Percentiles rank a stretch among this genome's conserved stretches.
Evolutionary conservation across 2,888 invertebrate species (phyloP).

Genomic region (Leptodirus hochenwartii): DNA sequence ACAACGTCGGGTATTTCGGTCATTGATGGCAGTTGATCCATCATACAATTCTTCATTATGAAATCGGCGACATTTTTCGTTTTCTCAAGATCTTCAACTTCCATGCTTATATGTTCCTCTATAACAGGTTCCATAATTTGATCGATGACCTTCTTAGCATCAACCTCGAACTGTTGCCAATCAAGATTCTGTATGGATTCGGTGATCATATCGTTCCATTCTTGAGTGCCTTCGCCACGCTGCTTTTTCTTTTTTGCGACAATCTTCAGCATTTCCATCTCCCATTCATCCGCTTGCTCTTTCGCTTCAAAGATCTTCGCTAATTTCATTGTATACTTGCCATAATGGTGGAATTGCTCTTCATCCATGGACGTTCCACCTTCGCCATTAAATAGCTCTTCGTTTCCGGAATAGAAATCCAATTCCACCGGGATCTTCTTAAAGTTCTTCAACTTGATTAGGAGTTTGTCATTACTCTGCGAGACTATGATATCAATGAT

Average conservation of each 20-base stretch:
- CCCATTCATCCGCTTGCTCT: slow-evolving; percentile 49
- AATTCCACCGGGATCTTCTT: slow-evolving; percentile 47
- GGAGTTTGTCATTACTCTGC: slow-evolving; percentile 53
- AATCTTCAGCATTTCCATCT: slow-evolving; percentile 25
- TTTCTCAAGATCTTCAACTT: slow-evolving; percentile 35
- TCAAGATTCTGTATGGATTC: slow-evolving; percentile 45
- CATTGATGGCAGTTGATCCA: slow-evolving; percentile 40
- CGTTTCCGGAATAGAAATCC: slow-evolving; percentile 12
- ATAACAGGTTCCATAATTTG: slow-evolving; percentile 21
- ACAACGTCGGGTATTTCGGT: slow-evolving; percentile 45
- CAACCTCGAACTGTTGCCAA: slow-evolving; percentile 43
- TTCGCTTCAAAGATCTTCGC: slow-evolving; percentile 63
- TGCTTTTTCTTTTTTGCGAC: slow-evolving; percentile 23
- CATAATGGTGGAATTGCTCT: slow-evolving; percentile 26
- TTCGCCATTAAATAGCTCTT: slow-evolving; percentile 42
- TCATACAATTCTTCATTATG: slow-evolving; percentile 31
- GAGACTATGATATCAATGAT: slow-evolving; percentile 60
- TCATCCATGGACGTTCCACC: slow-evolving; percentile 45
- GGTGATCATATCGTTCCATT: slow-evolving; percentile 42
- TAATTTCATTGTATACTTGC: slow-evolving; percentile 43
- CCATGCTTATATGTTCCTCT: slow-evolving; percentile 27
- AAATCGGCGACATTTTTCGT: slow-evolving; percentile 42
- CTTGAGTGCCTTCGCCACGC: slow-evolving; percentile 24
- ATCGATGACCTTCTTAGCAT: slow-evolving; percentile 31
- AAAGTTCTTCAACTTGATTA: slow-evolving; percentile 53